Evolutionary conservation across 1,140 invertebrate species (phyloP).

Genomic region (Hylaeus anthracinus): DNA sequence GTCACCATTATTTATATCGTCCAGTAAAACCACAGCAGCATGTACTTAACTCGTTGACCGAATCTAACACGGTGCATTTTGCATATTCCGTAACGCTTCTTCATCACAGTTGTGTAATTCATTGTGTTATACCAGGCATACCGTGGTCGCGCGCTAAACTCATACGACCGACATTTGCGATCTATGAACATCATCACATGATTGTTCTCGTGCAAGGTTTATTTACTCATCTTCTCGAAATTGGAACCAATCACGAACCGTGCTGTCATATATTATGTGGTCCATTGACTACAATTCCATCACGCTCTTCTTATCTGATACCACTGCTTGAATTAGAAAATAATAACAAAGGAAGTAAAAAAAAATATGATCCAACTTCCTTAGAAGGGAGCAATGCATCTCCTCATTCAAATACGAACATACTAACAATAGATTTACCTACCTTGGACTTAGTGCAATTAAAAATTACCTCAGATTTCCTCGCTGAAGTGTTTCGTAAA

Average conservation of each 20-base stretch:
- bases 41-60: slow-evolving; percentile 80
- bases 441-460: slow-evolving; percentile 87
- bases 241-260: slow-evolving; percentile 89
- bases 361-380: slow-evolving; percentile 46
- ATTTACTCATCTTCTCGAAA: slow-evolving; percentile 90
- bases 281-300: slow-evolving; percentile 81
- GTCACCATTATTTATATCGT: slow-evolving; percentile 92
- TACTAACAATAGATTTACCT: slow-evolving; percentile 84
- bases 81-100: slow-evolving; percentile 91
- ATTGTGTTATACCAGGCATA: slow-evolving; percentile 90
- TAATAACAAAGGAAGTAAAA: slow-evolving; percentile 38
- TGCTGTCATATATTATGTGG: slow-evolving; percentile 88
- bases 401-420: slow-evolving; percentile 48
- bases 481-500: slow-evolving; percentile 86
- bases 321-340: slow-evolving; percentile 79
- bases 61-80: slow-evolving; percentile 87
- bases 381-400: slow-evolving; percentile 50
- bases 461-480: slow-evolving; percentile 83
- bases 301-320: slow-evolving; percentile 84
- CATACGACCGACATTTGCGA: slow-evolving; percentile 87
- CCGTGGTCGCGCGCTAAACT: slow-evolving; percentile 88
- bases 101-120: slow-evolving; percentile 90
- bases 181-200: slow-evolving; percentile 88
- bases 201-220: slow-evolving; percentile 89
- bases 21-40: slow-evolving; percentile 84